Conservation (phyloP, 2,113 vertebrate genomes). For the Equus przewalskii region DNA sequence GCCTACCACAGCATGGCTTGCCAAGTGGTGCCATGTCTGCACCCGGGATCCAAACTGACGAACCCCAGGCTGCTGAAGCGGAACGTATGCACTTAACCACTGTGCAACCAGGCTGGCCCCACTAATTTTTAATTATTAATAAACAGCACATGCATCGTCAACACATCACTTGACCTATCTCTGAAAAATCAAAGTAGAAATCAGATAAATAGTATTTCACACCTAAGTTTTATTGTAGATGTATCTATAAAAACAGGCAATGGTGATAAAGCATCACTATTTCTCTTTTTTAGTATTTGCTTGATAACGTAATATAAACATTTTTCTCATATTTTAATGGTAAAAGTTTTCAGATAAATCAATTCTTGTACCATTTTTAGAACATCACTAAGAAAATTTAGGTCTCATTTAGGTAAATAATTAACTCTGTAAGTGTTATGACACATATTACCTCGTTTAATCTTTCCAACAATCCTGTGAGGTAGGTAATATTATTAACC, state of each 20-base stretch:
- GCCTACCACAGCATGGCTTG: too few relatives aligned
- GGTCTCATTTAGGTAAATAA: conserved; percentile 9
- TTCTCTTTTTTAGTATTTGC: background rate
- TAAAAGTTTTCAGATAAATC: conserved; percentile 41
- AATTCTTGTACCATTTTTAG: conserved; percentile 20
- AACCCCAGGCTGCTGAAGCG: too few relatives aligned
- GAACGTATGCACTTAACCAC: too few relatives aligned
- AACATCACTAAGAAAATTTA: conserved; percentile 40
- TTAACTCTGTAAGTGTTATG: background rate
- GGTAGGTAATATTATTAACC: background rate
- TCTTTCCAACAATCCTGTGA: conserved; percentile 14
- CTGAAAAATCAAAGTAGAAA: conserved; percentile 36
- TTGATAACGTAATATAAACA: conserved; percentile 10
- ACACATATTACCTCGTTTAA: background rate
- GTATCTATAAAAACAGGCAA: conserved; percentile 21
- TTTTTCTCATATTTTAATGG: conserved; percentile 22
- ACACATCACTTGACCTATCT: background rate
- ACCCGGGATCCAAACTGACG: too few relatives aligned
- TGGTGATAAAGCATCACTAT: background rate
- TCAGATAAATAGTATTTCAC: conserved; percentile 35
- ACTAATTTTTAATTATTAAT: too few relatives aligned
- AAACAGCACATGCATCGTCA: background rate
- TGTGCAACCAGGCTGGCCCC: too few relatives aligned
- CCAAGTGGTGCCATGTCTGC: too few relatives aligned
- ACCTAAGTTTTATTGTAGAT: background rate